Evolutionary conservation across 2,797 vertebrate species (phyloP), one percentile per base, ranked within the genome.

Genomic region (Alcedo atthis): DNA sequence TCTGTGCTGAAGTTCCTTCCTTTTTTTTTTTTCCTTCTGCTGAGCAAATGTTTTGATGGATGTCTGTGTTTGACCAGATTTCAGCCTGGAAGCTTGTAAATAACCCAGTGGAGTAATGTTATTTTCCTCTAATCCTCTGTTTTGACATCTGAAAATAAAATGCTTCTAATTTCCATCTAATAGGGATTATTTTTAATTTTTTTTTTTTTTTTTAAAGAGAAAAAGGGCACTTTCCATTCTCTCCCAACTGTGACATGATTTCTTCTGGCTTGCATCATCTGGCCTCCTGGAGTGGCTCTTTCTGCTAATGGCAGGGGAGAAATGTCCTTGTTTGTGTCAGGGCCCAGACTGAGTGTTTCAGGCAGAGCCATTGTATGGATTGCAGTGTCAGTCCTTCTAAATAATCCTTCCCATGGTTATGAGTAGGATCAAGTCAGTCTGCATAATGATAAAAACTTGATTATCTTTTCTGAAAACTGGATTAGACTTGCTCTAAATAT

Each of bases 111-210:
- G 28, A 76, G 86, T 74, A 90, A 81, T 78, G 55, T 54, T 83
- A 17, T 94, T 95, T 84, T 74, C 51, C 35, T 87, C 51, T 93
- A 89, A 81, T 95, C 85, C 82, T 90, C 33, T 70, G 81, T 96
- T 92, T 96, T 95, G 90, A 95, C 86, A 88, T 89, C 74, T 76
- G 67, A 94, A 92, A 96, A 80, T 81, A 54, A 89, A 94, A 81
- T 9, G 17, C 53, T 90, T 46, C 82, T 95, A 73, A 83, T 94
- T 81, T n/a, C 49, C 86, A 58, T 96, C 96, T 83, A 89, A 90
- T 83, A 90, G 85, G 69, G 69, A 58, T 48, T 40, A 14, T 40
- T 40, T 37, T 37, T 40, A 13, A n/a, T n/a, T n/a, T n/a, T n/a
- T n/a, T n/a, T 14, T 40, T 6, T 79, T 77, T 85, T 63, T 86